These are phyloP conservation scores for Eulacestoma nigropectus DNA, from an alignment of 2,113 vertebrate genomes.

Conservation along the genomic window DNA sequence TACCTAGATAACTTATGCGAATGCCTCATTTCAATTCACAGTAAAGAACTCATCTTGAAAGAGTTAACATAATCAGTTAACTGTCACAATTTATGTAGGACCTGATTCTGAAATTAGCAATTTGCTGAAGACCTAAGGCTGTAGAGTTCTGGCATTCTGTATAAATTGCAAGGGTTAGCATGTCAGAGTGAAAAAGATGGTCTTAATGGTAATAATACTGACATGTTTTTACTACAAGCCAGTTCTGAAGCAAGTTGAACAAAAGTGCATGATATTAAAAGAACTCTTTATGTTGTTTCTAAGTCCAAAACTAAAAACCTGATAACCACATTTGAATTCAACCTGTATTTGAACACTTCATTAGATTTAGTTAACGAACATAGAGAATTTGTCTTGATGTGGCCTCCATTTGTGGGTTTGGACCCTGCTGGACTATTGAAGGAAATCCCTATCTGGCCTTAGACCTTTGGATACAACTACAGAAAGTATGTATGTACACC, in stretches of 20 bases:
- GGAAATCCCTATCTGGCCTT: neutral
- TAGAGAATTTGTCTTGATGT: neutral
- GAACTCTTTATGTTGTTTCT: neutral
- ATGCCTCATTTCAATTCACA: neutral
- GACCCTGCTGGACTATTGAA: neutral
- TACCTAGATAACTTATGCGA: neutral
- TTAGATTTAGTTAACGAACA: neutral
- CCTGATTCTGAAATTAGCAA: neutral
- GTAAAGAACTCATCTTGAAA: neutral
- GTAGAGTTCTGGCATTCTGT: neutral
- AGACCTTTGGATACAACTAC: neutral
- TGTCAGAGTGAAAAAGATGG: neutral
- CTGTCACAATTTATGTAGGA: neutral
- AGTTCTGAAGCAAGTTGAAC: neutral
- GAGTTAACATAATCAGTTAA: neutral
- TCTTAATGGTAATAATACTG: neutral
- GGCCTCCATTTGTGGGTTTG: neutral
- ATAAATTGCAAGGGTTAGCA: neutral
- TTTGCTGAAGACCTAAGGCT: neutral
- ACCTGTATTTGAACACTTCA: neutral
- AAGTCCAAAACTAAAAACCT: neutral
- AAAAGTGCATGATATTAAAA: neutral
- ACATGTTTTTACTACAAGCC: neutral
- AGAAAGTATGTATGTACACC: rapidly evolving
- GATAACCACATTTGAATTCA: neutral